Conservation (phyloP, 2,113 vertebrate species). For the Phyllopteryx taeniolatus region DNA sequence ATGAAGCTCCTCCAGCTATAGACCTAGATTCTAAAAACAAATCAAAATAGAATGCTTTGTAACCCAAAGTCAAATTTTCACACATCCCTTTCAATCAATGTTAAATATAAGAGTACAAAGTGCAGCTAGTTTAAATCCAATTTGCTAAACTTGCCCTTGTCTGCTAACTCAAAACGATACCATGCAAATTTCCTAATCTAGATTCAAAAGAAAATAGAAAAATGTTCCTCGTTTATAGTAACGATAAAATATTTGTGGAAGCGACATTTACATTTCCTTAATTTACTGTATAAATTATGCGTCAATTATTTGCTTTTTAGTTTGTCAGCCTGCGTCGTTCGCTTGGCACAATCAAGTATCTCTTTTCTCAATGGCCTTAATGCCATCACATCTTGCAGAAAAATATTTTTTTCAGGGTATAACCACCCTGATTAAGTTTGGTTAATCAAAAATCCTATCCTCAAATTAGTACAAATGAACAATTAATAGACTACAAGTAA, state of each 20-base stretch:
- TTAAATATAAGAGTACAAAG: neutral
- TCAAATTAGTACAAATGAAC: neutral
- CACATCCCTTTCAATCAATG: neutral
- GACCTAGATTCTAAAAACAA: slow-evolving; percentile 4
- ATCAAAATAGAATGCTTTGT: slow-evolving; percentile 6
- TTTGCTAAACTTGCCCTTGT: neutral
- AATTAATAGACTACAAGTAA: neutral
- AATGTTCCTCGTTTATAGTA: no score
- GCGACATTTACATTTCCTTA: no score
- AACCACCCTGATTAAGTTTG: no score
- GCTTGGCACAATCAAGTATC: no score
- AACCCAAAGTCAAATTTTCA: neutral
- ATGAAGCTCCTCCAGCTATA: slow-evolving; percentile 9
- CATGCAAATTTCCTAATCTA: neutral
- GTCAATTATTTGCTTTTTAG: no score
- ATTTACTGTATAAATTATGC: no score
- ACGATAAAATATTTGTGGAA: no score
- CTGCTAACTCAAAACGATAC: neutral
- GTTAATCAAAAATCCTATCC: neutral
- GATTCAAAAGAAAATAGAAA: neutral
- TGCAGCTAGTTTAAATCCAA: neutral
- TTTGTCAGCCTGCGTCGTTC: no score
- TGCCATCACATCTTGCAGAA: no score
- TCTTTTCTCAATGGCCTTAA: no score
- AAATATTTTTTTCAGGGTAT: no score